phyloP scores from a whole-genome alignment of 2,888 invertebrate genomes.

The Lampropteryx suffumata region DNA sequence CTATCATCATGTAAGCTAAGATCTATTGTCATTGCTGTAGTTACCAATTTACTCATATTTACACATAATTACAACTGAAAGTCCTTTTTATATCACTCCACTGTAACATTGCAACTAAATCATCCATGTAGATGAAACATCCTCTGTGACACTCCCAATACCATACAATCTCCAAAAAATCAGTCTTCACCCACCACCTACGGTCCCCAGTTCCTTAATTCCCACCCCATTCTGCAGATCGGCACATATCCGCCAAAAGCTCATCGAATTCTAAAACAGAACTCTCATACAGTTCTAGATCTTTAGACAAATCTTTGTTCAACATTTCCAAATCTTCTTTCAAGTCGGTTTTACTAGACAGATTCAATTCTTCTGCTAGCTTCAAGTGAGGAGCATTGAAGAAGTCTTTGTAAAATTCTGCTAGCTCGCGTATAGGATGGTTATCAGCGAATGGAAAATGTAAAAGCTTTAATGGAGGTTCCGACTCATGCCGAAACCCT shows the following conservation, averaged over 20 bases:
- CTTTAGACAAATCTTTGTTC: slow-evolving; percentile 84
- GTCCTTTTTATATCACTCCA: not conserved
- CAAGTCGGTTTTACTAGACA: slow-evolving; percentile 46
- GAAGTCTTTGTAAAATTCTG: slow-evolving; percentile 91
- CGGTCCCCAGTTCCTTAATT: slow-evolving; percentile 47
- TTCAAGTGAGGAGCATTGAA: slow-evolving; percentile 85
- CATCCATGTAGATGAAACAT: not conserved
- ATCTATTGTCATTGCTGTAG: too few relatives aligned
- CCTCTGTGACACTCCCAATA: not conserved
- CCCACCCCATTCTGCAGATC: slow-evolving; percentile 84
- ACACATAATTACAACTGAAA: too few relatives aligned
- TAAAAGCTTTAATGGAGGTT: slow-evolving; percentile 87
- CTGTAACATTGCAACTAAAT: not conserved
- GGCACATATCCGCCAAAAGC: slow-evolving; percentile 87
- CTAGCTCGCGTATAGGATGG: slow-evolving; percentile 88
- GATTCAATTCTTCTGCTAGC: slow-evolving; percentile 51
- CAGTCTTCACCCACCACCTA: slow-evolving; percentile 23
- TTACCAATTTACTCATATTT: too few relatives aligned
- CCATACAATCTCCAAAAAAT: slow-evolving; percentile 4
- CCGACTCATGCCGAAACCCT: slow-evolving; percentile 73
- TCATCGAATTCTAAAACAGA: slow-evolving; percentile 89
- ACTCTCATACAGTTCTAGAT: slow-evolving; percentile 88
- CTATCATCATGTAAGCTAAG: too few relatives aligned
- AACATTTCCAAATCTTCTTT: slow-evolving; percentile 62
- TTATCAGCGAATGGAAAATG: slow-evolving; percentile 90